Evolutionary conservation across 2,113 vertebrate species (phyloP), one percentile per base, ranked within the genome.

Genomic region (Triplophysa siluroides): DNA sequence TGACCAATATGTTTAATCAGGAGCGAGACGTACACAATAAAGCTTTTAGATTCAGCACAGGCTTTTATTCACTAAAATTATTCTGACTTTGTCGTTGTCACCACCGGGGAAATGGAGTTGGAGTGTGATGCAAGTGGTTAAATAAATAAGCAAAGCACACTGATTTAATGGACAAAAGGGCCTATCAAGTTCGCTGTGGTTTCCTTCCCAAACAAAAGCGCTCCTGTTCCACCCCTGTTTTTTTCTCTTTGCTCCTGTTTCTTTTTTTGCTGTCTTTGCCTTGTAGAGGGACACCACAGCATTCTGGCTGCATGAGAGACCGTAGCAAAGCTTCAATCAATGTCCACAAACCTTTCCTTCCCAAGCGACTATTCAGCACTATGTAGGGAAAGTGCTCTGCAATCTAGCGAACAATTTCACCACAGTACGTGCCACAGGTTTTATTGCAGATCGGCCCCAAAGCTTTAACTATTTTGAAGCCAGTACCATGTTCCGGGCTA

Each of bases 321-420:
- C 47, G 61, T 75, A 66, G 78, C 45, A 16, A 61, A 64, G 45
- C 45, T 67, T 77, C 69, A 61, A 62, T 77, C 81, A 52, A 61
- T 58, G 63, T 76, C 67, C 80, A 68, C 38, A 2, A 50, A 68
- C 58, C 47, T 72, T 82, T 81, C 76, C 71, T 76, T 80, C 78
- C 67, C 67, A 81, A 86, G 83, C 33, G 61, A 24, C 87, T 69
- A 81, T 80, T 86, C 86, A 86, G 83, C 68, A 83, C 78, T 78
- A 77, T 60, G 13, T 78, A 81, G 80, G 71, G 79, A 82, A 81
- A 29, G 81, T 68, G 76, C 81, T 74, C 84, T 83, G 80, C 82
- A 84, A 77, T 84, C 50, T 79, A 77, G 84, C 81, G 84, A 85
- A 88, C 85, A 2, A 72, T 76, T 86, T 41, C 66, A 80, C 81